phyloP scores from a whole-genome alignment of 2,797 vertebrate species.

The Enteromius trimaculatus region DNA sequence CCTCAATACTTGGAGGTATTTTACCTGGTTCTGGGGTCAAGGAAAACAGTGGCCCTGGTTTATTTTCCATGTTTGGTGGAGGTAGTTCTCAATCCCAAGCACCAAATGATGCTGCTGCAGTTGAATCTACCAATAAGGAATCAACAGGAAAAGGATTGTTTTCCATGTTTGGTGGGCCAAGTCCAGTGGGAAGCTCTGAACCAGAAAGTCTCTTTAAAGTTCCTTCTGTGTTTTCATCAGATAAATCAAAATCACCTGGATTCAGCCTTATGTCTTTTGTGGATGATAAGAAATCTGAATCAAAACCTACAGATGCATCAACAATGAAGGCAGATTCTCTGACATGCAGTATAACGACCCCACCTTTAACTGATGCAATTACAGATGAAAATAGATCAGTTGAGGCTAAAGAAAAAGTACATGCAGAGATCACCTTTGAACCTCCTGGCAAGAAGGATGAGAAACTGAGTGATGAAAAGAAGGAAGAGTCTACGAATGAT shows the following conservation, averaged over 20 bases:
- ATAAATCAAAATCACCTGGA: conserved; percentile 74
- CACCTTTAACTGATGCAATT: conserved; percentile 38
- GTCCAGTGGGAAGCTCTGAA: conserved; percentile 64
- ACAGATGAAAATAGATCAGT: conserved; percentile 47
- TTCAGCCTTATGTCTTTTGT: conserved; percentile 74
- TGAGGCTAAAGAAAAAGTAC: conserved; percentile 35
- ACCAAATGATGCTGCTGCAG: conserved; percentile 38
- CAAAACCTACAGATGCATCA: conserved; percentile 56
- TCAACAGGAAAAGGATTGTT: conserved; percentile 70
- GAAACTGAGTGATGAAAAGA: conserved; percentile 45
- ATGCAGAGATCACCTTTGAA: conserved; percentile 13
- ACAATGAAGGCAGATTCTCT: conserved; percentile 42
- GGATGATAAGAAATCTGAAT: conserved; percentile 70
- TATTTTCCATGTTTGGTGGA: conserved; percentile 79
- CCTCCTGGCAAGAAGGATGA: conserved; percentile 44
- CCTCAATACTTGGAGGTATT: conserved; percentile 62
- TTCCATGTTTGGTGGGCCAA: conserved; percentile 73
- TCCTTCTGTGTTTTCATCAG: conserved; percentile 76
- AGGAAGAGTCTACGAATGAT: conserved; percentile 49
- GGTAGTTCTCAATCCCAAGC: conserved; percentile 52
- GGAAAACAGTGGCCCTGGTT: conserved; percentile 66
- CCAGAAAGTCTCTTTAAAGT: conserved; percentile 74
- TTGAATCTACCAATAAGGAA: conserved; percentile 64
- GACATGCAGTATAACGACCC: conserved; percentile 38
- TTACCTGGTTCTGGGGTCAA: conserved; percentile 63